Evolutionary conservation across 2,113 vertebrate genomes (phyloP).

Genomic region (Paradoxurus hermaphroditus): DNA sequence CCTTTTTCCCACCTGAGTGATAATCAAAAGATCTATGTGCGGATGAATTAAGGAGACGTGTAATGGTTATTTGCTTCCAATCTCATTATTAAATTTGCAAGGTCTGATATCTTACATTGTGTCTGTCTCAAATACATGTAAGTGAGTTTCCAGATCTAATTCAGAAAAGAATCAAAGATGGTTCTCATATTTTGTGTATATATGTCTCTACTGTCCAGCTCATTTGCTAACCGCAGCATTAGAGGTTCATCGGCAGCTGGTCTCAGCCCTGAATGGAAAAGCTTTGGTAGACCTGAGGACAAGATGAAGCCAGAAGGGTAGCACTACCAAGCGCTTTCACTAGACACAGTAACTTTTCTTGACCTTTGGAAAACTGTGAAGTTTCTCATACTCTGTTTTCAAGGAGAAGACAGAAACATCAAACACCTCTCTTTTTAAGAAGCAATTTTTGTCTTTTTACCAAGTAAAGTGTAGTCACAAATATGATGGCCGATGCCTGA

Average conservation of each 20-base stretch:
- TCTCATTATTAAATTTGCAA: slow-evolving; percentile 53
- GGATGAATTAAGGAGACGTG: background rate
- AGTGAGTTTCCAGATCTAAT: slow-evolving; percentile 60
- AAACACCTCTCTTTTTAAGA: slow-evolving; percentile 39
- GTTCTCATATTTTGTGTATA: slow-evolving; percentile 50
- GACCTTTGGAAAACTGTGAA: slow-evolving; percentile 29
- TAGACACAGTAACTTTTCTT: slow-evolving; percentile 47
- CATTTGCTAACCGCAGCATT: slow-evolving; percentile 55
- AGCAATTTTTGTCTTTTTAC: background rate
- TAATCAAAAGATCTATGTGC: slow-evolving; percentile 35
- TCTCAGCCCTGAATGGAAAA: slow-evolving; percentile 64
- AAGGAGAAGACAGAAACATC: background rate
- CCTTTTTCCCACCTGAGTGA: background rate
- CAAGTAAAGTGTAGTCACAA: background rate
- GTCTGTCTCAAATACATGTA: slow-evolving; percentile 56
- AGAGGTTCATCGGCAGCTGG: slow-evolving; percentile 58
- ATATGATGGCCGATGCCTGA: background rate
- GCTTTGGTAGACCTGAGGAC: slow-evolving; percentile 61
- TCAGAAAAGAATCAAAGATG: slow-evolving; percentile 64
- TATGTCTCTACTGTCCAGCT: slow-evolving; percentile 61
- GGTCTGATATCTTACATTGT: background rate
- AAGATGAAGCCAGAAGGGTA: slow-evolving; percentile 43
- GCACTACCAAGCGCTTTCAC: background rate
- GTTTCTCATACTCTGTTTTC: background rate
- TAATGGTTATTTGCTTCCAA: slow-evolving; percentile 46